Evolutionary conservation across 2,113 vertebrate species (phyloP).

Genomic region (Suricata suricatta): DNA sequence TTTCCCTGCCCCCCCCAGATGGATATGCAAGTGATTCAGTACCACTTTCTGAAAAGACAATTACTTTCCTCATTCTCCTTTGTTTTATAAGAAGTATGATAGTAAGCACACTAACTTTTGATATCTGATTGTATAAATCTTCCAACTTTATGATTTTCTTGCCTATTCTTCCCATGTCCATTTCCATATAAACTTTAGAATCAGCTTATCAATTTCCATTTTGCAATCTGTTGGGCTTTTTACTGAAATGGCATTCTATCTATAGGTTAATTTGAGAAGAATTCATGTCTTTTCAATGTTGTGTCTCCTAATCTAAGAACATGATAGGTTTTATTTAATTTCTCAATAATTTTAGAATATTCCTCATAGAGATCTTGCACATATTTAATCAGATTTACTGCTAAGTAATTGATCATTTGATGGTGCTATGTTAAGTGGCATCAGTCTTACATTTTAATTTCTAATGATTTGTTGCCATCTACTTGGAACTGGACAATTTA

Average conservation of each 20-base stretch:
- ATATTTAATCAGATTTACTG: background rate
- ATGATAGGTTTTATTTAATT: conserved; percentile 6
- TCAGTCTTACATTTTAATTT: conserved; percentile 45
- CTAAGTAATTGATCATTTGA: conserved; percentile 2
- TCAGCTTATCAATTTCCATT: background rate
- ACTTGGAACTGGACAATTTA: background rate
- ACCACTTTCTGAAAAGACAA: conserved; percentile 12
- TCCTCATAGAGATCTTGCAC: conserved; percentile 21
- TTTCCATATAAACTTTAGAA: conserved; percentile 24
- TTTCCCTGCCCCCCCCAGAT: background rate
- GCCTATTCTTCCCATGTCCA: background rate
- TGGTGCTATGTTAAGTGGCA: background rate
- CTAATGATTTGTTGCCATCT: background rate
- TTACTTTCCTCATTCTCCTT: background rate
- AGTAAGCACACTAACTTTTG: background rate
- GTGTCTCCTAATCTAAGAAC: background rate
- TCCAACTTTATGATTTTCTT: background rate
- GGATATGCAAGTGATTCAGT: background rate
- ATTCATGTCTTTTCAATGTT: background rate
- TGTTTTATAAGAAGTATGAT: background rate
- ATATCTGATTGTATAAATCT: background rate
- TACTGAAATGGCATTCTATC: background rate
- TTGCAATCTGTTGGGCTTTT: background rate
- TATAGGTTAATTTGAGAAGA: conserved; percentile 37
- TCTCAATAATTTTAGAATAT: conserved; percentile 35